A percentile compares a stretch with the other conserved stretches of the same genome.
These are phyloP conservation scores for Macroglossus sobrinus DNA, from an alignment of 2,113 vertebrate species.

Conservation along the genomic window DNA sequence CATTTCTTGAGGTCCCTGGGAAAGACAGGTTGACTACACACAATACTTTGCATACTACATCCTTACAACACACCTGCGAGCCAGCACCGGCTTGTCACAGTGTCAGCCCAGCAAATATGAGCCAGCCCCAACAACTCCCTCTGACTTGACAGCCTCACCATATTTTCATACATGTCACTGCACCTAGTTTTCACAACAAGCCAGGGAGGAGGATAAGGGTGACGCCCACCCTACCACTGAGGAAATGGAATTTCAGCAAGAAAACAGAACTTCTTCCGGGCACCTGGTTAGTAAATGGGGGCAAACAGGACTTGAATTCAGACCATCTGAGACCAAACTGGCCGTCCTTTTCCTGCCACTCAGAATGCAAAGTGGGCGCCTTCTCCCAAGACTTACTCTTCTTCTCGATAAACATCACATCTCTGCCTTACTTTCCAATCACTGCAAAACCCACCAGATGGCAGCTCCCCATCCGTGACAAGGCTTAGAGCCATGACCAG, in stretches of 20 bases:
- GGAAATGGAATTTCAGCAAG: not conserved
- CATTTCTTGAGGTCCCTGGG: not conserved
- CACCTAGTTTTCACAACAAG: not conserved
- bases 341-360: not conserved
- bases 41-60: not conserved
- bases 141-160: not conserved
- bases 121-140: not conserved
- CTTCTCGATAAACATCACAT: not conserved
- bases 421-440: not conserved
- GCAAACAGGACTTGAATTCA: not conserved
- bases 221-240: not conserved
- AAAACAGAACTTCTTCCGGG: not conserved
- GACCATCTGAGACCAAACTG: not conserved
- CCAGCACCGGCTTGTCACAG: not conserved
- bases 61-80: not conserved
- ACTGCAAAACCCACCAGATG: not conserved
- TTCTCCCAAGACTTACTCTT: not conserved
- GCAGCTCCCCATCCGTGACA: not conserved
- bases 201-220: not conserved
- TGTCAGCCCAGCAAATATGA: rapidly evolving
- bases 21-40: not conserved
- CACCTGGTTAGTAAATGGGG: not conserved
- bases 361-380: not conserved
- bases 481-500: not conserved
- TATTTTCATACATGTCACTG: rapidly evolving